Evolutionary conservation across 2,888 invertebrate genomes (phyloP).

Genomic region (Xestia c-nigrum): DNA sequence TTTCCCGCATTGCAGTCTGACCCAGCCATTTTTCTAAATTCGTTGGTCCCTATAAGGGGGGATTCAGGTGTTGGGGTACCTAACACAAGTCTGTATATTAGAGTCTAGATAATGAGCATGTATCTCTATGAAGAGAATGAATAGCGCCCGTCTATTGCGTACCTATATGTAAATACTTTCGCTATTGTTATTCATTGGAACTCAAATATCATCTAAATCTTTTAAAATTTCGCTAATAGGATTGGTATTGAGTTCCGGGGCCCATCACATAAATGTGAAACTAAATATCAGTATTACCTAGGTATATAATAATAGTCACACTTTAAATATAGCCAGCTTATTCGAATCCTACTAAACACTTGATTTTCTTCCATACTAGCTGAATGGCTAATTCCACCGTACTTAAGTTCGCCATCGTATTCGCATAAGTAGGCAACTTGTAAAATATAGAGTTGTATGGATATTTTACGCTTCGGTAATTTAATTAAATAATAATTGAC

Average conservation of each 20-base stretch:
- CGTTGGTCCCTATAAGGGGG: not conserved
- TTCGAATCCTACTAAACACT: not conserved
- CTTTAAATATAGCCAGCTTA: not conserved
- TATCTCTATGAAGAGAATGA: not conserved
- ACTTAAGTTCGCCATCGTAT: not conserved
- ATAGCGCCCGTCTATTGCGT: not conserved
- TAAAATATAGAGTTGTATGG: not conserved
- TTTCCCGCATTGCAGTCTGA: not conserved
- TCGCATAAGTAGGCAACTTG: not conserved
- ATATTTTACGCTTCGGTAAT: not conserved
- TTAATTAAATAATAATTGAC: not conserved
- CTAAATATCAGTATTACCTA: not conserved
- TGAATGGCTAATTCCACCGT: not conserved
- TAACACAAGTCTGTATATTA: not conserved
- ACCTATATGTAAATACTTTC: not conserved
- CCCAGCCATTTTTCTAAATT: not conserved
- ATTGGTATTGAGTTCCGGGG: not conserved
- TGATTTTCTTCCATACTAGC: not conserved
- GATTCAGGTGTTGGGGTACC: not conserved
- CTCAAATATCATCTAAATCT: not conserved
- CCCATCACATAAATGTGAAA: not conserved
- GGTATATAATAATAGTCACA: not conserved
- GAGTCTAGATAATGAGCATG: not conserved
- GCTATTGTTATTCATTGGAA: not conserved
- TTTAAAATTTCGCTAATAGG: not conserved